Evolutionary conservation across 2,888 invertebrate species (phyloP), one percentile per base, ranked within the genome.

Genomic region (Acleris emargana): DNA sequence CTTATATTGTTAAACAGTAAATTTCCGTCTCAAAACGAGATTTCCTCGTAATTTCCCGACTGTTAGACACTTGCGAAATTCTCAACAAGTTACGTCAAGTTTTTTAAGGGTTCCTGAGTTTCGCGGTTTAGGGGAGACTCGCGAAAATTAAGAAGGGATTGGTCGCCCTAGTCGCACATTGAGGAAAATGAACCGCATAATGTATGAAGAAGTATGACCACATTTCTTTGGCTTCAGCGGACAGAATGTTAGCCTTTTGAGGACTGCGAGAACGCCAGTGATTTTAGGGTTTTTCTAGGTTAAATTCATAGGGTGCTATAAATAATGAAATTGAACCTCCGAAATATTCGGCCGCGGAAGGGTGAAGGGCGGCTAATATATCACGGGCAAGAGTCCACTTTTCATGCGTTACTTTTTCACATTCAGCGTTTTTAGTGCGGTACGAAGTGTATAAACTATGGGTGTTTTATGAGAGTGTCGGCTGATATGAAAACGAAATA

Each of bases 1-100:
- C 61, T 61, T 57, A 66, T 66, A 66, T 66, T 66, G 66, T 66
- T 66, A 61, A 61, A 66, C 66, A 61, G 60, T 66, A 64, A 51
- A 64, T 60, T 60, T 57, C 51, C 66, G 17, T 25, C 55, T 17
- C 50, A n/a, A 55, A 60, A 66, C 60, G 45, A 57, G 45, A 55
- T 52, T 66, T 61, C 61, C 51, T 61, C 38, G 50, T 66, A 60
- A 61, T 66, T 66, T 57, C 61, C 25, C 54, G 59, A 64, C 59
- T 60, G 54, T 64, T 61, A 61, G 32, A 61, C 64, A 51, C 61
- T 61, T 38, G 57, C 43, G 17, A 52, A 58, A 61, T 57, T 66
- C 47, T 66, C 60, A 61, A 64, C 58, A 58, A 61, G 66, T 61
- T 57, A n/a, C 55, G 52, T 55, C 50, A 60, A 64, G 50, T 60